Evolutionary conservation across 92 coral and sea anemone genomes (phyloP), one percentile per base, ranked within the genome.

Genomic region (Ricordea florida): DNA sequence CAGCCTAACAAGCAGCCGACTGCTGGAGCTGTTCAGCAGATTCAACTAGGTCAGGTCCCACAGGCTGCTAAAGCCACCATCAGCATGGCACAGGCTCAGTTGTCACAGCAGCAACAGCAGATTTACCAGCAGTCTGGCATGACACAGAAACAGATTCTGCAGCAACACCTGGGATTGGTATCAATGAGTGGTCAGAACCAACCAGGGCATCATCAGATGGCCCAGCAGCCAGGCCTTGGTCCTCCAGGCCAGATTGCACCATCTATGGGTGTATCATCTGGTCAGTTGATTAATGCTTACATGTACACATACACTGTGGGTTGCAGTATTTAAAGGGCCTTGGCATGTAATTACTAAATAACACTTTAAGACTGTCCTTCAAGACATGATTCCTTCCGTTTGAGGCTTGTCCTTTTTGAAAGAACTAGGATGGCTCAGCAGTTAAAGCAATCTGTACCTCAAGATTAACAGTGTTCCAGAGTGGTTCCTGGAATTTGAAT

Each of bases 181-280:
- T 53, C 76, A 1, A n/a, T n/a, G n/a, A n/a, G n/a, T 38, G 9
- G 45, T 38, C 76, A 53, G 53, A 56, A 32, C 41, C 68, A 74
- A 15, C 45, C 31, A 14, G 69, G 11, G 25, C 80, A 59, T 60
- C 69, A 62, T n/a, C 80, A 47, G 35, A 50, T 65, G 43, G 29
- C 64, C 2, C 76, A 38, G 29, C 2, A 31, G 35, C 76, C 66
- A 43, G 47, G 37, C 41, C 48, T 36, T 30, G 24, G 57, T 17
- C 30, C 79, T 16, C 69, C 64, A 33, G 50, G 29, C 48, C 89
- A 84, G 60, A 82, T 57, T 30, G 80, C 58, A n/a, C 29, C 87
- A 10, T 55, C 77, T n/a, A 69, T 69, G 76, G 36, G 62, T 64
- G 71, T 44, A 14, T 63, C 36, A n/a, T n/a, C n/a, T n/a, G n/a